phyloP scores from a whole-genome alignment of 2,797 vertebrate genomes.

The Liasis olivaceus region DNA sequence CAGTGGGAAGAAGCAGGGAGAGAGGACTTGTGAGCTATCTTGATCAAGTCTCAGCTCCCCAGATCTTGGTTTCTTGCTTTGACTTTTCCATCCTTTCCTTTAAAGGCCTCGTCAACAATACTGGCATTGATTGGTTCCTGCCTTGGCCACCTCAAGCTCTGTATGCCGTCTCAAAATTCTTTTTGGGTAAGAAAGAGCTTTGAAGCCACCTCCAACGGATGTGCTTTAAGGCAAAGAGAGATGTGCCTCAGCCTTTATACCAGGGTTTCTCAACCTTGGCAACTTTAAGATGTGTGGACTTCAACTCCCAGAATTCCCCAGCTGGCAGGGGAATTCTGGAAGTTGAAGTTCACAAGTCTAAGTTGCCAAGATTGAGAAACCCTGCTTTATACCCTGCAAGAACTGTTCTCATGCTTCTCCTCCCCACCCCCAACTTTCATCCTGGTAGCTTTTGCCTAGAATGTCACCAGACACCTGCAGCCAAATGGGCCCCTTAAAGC shows the following conservation, averaged over 20 bases:
- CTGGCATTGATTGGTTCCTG: conserved; percentile 96
- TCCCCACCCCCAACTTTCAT: no score
- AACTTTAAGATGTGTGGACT: neutral
- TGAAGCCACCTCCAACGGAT: neutral
- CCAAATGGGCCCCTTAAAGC: no score
- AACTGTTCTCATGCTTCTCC: no score
- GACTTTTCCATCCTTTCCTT: neutral
- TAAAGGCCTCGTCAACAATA: conserved; percentile 94
- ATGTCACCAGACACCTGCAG: no score
- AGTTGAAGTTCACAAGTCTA: no score
- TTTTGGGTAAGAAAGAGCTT: conserved; percentile 78
- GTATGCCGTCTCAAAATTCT: conserved; percentile 88
- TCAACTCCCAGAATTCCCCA: neutral
- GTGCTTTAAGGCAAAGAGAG: neutral
- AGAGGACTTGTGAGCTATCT: neutral
- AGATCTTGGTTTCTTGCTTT: no score
- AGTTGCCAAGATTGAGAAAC: no score
- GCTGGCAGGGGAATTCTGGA: neutral
- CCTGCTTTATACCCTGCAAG: no score
- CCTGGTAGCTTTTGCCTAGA: no score
- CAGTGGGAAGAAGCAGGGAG: neutral
- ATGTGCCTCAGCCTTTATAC: neutral
- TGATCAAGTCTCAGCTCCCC: neutral
- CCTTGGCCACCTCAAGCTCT: conserved; percentile 94
- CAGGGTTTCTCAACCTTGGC: neutral